Evolutionary conservation across 2,113 vertebrate species (phyloP).

Genomic region (Toxotes chatareus): DNA sequence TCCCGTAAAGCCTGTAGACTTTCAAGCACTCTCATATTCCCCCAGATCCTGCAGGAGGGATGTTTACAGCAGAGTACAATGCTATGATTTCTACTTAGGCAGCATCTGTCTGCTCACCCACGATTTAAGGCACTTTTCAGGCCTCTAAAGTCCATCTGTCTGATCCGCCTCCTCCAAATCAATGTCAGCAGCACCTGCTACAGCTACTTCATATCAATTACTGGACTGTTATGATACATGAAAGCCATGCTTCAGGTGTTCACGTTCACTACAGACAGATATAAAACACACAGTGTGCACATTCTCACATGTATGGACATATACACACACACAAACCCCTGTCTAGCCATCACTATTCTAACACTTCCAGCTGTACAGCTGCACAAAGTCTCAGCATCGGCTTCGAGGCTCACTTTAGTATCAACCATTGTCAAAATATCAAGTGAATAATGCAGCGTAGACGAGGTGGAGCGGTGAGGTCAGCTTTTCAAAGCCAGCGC

Average conservation of each 20-base stretch:
- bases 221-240: constrained; percentile 8
- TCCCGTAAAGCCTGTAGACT: too few species aligned
- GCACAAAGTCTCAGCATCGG: constrained; percentile 26
- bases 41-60: neutral
- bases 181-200: constrained; percentile 35
- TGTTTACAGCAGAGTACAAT: neutral
- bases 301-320: neutral
- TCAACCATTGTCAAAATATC: constrained; percentile 38
- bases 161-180: constrained; percentile 5
- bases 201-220: constrained; percentile 45
- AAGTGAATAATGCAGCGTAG: constrained; percentile 50
- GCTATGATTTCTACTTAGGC: neutral
- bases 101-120: neutral
- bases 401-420: constrained; percentile 23
- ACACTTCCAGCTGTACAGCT: constrained; percentile 55
- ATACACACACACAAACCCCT: constrained; percentile 38
- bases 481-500: constrained; percentile 52
- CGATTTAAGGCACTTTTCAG: constrained; percentile 3
- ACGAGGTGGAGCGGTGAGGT: constrained; percentile 41
- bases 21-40: too few species aligned
- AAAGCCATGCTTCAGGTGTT: constrained; percentile 41
- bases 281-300: neutral
- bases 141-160: constrained; percentile 1
- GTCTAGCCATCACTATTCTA: constrained; percentile 33
- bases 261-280: constrained; percentile 19